Conservation (phyloP, 2,113 vertebrate species). For the Indicator maculatus region DNA sequence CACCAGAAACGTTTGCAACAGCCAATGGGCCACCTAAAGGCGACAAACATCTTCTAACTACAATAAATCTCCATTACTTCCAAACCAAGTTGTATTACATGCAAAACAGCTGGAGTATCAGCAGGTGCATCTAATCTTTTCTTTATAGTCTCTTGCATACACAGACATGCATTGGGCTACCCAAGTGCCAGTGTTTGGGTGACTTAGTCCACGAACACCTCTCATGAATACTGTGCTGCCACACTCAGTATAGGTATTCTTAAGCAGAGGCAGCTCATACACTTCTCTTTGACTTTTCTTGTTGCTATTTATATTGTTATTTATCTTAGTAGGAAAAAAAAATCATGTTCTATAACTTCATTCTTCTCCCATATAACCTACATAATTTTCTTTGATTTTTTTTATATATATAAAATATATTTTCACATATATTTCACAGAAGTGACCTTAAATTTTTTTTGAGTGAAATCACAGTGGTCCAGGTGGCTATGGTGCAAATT, state of each 20-base stretch:
- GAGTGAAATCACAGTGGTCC: background rate
- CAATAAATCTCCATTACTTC: background rate
- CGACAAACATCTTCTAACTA: background rate
- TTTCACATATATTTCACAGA: background rate
- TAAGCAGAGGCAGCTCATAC: background rate
- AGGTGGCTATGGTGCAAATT: background rate
- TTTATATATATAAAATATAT: background rate
- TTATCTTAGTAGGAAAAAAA: background rate
- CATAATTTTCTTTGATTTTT: background rate
- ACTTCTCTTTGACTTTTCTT: background rate
- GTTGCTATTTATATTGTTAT: background rate
- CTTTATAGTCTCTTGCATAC: background rate
- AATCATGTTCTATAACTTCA: background rate
- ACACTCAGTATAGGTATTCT: background rate
- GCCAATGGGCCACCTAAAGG: background rate
- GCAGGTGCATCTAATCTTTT: background rate
- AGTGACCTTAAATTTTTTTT: background rate
- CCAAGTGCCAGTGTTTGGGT: background rate
- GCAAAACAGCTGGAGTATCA: background rate
- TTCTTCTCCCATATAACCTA: background rate
- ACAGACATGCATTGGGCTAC: background rate
- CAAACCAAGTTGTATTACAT: background rate
- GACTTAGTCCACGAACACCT: background rate
- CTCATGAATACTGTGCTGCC: background rate
- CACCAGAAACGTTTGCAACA: accelerated